Conservation (phyloP, 1,140 invertebrate species). For the Brachionus manjavacas region DNA sequence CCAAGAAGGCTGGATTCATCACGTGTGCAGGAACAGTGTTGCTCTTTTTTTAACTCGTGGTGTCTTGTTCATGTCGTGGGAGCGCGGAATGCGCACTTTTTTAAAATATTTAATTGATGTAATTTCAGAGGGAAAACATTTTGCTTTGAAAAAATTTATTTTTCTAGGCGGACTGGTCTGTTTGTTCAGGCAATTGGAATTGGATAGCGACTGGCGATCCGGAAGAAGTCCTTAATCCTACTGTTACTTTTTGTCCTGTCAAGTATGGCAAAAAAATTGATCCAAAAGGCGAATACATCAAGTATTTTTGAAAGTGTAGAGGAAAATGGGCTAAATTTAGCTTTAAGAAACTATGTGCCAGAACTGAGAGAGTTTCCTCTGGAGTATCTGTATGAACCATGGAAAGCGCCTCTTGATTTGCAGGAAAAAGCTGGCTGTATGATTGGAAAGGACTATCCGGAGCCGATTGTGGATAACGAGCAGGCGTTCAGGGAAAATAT, state of each 20-base stretch:
- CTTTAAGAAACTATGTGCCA: constrained; percentile 56
- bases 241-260: constrained; percentile 65
- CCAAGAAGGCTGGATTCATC: constrained; percentile 68
- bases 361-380: constrained; percentile 56
- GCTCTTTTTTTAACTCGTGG: constrained; percentile 70
- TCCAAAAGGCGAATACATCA: constrained; percentile 67
- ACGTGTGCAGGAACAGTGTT: constrained; percentile 67
- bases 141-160: constrained; percentile 54
- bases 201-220: constrained; percentile 72
- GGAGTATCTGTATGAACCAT: constrained; percentile 59
- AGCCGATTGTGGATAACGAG: constrained; percentile 57
- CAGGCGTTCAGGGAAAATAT: constrained; percentile 51
- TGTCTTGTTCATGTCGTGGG: constrained; percentile 70
- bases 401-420: constrained; percentile 57
- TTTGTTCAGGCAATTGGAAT: constrained; percentile 75
- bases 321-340: not conserved
- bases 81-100: constrained; percentile 62
- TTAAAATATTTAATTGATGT: constrained; percentile 9
- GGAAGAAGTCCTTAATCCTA: constrained; percentile 62
- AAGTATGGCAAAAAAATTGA: constrained; percentile 67
- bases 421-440: constrained; percentile 57
- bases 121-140: not conserved
- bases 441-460: constrained; percentile 58
- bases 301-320: constrained; percentile 51
- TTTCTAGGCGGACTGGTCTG: constrained; percentile 69